These are phyloP conservation scores for Hydropsyche betteni DNA, from an alignment of 2,888 invertebrate species.

Conservation along the genomic window DNA sequence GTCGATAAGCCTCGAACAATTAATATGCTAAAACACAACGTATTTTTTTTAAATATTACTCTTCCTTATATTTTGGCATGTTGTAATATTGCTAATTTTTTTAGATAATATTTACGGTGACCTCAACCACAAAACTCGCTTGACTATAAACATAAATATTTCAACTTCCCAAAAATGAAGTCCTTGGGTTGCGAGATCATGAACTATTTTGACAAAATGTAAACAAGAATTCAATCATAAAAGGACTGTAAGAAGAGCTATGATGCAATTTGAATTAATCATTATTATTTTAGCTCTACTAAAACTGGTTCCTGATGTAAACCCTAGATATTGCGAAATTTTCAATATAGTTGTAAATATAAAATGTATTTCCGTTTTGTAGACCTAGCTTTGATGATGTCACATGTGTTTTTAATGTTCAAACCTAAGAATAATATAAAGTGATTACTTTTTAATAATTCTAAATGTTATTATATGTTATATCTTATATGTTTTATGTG, in stretches of 20 bases:
- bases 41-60: constrained; percentile 55
- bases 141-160: constrained; percentile 77
- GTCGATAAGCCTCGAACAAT: constrained; percentile 75
- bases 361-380: too few species aligned
- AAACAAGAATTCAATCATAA: constrained; percentile 79
- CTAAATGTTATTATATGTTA: too few species aligned
- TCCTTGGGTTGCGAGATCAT: constrained; percentile 80
- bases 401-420: too few species aligned
- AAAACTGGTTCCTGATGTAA: constrained; percentile 33
- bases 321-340: constrained; percentile 34
- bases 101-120: constrained; percentile 75
- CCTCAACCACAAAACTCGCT: constrained; percentile 83
- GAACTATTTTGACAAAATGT: constrained; percentile 79
- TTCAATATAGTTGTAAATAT: too few species aligned
- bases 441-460: too few species aligned
- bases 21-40: constrained; percentile 81
- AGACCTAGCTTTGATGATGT: too few species aligned
- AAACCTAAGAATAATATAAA: too few species aligned
- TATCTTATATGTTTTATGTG: too few species aligned
- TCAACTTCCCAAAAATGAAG: constrained; percentile 72
- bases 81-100: constrained; percentile 31
- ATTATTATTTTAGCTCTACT: constrained; percentile 65
- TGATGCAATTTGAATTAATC: constrained; percentile 85
- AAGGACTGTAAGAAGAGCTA: constrained; percentile 86
- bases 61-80: constrained; percentile 29